These are phyloP conservation scores for Plebejus melissa DNA, from an alignment of 2,888 invertebrate genomes.

Conservation along the genomic window DNA sequence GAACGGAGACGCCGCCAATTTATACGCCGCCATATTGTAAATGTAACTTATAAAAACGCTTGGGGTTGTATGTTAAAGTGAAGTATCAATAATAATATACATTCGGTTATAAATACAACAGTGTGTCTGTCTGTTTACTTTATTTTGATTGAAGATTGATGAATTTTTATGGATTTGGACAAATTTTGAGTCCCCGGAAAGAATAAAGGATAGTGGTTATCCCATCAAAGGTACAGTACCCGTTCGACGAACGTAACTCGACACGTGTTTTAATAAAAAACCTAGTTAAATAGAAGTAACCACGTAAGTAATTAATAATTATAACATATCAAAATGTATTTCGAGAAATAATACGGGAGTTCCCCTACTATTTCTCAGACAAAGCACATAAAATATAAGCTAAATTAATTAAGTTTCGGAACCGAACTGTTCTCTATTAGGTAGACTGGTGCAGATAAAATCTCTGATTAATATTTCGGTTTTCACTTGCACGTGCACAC, in stretches of 20 bases:
- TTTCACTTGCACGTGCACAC: constrained; percentile 16
- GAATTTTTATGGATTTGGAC: too few species aligned
- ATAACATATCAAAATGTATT: not conserved
- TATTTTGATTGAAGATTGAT: too few species aligned
- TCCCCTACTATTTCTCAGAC: not conserved
- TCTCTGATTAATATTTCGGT: constrained; percentile 4
- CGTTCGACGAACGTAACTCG: not conserved
- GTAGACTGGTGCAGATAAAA: constrained; percentile 1
- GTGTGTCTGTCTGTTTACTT: too few species aligned
- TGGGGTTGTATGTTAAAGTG: not conserved
- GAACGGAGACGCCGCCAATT: constrained; percentile 19
- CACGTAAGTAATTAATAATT: too few species aligned
- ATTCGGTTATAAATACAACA: too few species aligned
- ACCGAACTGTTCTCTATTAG: not conserved
- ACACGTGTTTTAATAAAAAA: not conserved
- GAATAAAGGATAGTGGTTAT: too few species aligned
- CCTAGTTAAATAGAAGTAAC: not conserved
- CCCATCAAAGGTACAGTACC: too few species aligned
- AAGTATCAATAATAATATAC: too few species aligned
- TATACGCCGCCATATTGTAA: constrained; percentile 15
- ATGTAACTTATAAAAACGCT: not conserved
- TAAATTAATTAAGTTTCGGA: constrained; percentile 7
- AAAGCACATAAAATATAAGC: not conserved
- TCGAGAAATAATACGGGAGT: not conserved
- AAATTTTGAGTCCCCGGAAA: too few species aligned